A percentile compares a stretch with the other conserved stretches of the same genome.
These are phyloP conservation scores for Mayetiola destructor DNA, from an alignment of 2,888 invertebrate species.

Conservation along the genomic window DNA sequence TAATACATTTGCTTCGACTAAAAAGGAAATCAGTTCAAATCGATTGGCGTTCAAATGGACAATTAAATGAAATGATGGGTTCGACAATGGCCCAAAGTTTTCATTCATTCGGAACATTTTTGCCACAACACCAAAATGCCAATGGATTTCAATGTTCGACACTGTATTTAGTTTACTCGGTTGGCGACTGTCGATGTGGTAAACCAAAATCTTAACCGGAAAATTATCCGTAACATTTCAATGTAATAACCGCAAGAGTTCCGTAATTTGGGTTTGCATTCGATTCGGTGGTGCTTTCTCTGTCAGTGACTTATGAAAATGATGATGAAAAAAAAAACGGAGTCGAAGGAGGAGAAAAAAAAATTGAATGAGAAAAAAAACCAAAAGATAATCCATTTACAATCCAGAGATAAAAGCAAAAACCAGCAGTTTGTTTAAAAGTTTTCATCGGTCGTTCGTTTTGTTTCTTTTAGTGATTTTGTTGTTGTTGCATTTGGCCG, in stretches of 20 bases:
- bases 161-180: too few species aligned
- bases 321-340: too few species aligned
- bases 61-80: too few species aligned
- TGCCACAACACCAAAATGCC: too few species aligned
- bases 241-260: neutral
- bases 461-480: neutral
- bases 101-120: too few species aligned
- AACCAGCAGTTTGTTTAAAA: conserved; percentile 10
- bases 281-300: neutral
- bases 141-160: too few species aligned
- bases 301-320: neutral
- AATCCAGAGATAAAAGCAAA: conserved; percentile 1
- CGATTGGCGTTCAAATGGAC: too few species aligned
- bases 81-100: too few species aligned
- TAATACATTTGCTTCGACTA: too few species aligned
- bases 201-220: neutral
- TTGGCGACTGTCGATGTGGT: neutral
- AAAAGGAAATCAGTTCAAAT: too few species aligned
- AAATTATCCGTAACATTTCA: neutral
- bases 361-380: too few species aligned
- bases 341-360: neutral
- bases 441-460: neutral
- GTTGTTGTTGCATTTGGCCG: neutral
- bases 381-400: neutral
- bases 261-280: neutral